Evolutionary conservation across 2,888 invertebrate genomes (phyloP).

Genomic region (Ephialtes manifestator): DNA sequence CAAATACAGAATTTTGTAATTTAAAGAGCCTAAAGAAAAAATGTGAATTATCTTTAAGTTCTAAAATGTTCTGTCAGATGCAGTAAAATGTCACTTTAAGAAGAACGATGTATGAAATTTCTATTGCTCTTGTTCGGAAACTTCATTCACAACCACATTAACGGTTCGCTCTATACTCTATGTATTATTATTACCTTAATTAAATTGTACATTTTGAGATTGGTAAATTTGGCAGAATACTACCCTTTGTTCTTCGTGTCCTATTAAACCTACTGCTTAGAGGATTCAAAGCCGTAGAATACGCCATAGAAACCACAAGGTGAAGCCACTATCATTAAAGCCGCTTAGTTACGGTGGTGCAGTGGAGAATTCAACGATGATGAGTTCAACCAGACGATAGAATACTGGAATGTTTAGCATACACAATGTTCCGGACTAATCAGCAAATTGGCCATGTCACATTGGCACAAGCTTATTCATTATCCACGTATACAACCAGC

Average conservation of each 20-base stretch:
- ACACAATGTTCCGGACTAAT: slow-evolving; percentile 13
- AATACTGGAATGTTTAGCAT: not conserved
- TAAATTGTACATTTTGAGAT: not conserved
- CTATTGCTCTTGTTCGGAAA: too few species aligned
- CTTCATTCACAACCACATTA: too few species aligned
- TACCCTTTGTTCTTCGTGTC: not conserved
- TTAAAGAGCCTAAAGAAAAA: too few species aligned
- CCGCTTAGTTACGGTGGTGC: not conserved
- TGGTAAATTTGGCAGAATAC: not conserved
- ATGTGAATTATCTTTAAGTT: too few species aligned
- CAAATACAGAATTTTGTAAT: too few species aligned
- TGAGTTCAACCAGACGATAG: not conserved
- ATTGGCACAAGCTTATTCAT: not conserved
- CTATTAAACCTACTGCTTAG: slow-evolving; percentile 16
- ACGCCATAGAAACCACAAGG: slow-evolving; percentile 3
- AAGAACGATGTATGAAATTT: too few species aligned
- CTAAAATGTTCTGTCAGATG: too few species aligned
- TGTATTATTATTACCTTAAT: not conserved
- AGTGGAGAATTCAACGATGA: not conserved
- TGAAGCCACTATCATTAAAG: slow-evolving; percentile 12
- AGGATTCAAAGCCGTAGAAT: not conserved
- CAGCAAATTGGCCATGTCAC: not conserved
- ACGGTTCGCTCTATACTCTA: too few species aligned
- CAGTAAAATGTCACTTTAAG: too few species aligned
- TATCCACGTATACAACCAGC: not conserved